phyloP scores from a whole-genome alignment of 2,797 vertebrate genomes.

The Muscicapa striata region DNA sequence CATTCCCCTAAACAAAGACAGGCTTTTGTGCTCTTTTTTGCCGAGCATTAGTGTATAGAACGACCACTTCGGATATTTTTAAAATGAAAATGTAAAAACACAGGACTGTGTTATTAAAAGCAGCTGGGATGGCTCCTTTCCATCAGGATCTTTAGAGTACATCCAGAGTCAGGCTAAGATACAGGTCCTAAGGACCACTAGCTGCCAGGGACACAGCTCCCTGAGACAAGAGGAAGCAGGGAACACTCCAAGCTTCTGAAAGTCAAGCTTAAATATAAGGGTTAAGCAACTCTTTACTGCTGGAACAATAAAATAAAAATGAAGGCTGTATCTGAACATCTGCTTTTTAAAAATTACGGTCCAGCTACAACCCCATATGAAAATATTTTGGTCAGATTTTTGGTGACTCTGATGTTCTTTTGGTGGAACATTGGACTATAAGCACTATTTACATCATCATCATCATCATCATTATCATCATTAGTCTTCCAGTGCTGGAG shows the following conservation, averaged over 20 bases:
- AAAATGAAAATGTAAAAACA: constrained; percentile 31
- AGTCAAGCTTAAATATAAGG: neutral
- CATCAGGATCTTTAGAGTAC: constrained; percentile 19
- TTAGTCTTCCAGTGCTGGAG: neutral
- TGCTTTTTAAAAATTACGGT: neutral
- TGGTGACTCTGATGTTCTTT: constrained; percentile 1
- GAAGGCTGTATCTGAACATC: neutral
- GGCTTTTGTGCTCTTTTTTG: constrained; percentile 14
- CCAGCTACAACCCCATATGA: neutral
- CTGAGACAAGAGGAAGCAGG: neutral
- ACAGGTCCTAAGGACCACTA: neutral
- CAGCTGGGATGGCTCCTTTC: constrained; percentile 50
- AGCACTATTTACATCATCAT: neutral
- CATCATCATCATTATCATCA: neutral
- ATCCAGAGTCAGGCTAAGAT: neutral
- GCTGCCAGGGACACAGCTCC: neutral
- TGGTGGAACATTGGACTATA: neutral
- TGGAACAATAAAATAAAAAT: neutral
- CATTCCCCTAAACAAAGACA: neutral
- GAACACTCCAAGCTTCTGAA: neutral
- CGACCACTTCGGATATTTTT: neutral
- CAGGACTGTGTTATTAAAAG: constrained; percentile 29
- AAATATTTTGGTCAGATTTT: neutral
- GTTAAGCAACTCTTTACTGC: neutral
- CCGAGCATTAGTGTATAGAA: neutral